phyloP scores from a whole-genome alignment of 1,140 invertebrate genomes.

The Rhynchophorus ferrugineus region DNA sequence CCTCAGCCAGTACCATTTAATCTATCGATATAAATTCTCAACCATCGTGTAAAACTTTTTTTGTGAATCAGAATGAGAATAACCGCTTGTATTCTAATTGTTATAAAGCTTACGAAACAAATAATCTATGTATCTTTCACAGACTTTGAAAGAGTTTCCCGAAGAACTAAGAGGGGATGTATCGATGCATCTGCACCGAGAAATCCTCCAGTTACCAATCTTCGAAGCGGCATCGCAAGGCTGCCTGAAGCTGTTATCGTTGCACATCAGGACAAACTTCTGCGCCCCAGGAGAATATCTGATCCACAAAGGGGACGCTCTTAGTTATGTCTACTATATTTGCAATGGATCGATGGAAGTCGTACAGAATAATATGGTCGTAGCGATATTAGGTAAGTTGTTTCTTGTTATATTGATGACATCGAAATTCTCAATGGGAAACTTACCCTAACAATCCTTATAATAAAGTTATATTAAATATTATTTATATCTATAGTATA shows the following conservation, averaged over 20 bases:
- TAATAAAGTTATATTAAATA: too few relatives aligned
- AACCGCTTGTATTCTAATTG: too few relatives aligned
- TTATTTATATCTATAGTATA: too few relatives aligned
- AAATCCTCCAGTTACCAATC: conserved; percentile 88
- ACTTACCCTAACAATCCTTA: neutral
- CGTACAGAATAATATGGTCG: conserved; percentile 95
- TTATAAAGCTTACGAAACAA: too few relatives aligned
- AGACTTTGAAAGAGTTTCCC: conserved; percentile 94
- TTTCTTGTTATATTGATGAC: too few relatives aligned
- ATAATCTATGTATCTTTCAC: too few relatives aligned
- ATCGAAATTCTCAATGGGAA: neutral
- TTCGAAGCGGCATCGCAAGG: conserved; percentile 86
- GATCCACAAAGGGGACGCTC: conserved; percentile 92
- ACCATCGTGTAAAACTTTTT: too few relatives aligned
- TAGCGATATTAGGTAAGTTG: conserved; percentile 93
- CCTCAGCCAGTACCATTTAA: too few relatives aligned
- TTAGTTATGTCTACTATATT: conserved; percentile 93
- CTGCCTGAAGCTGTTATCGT: conserved; percentile 81
- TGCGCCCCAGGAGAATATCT: conserved; percentile 95
- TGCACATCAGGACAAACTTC: conserved; percentile 87
- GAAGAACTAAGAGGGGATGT: conserved; percentile 92
- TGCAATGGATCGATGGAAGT: conserved; percentile 99
- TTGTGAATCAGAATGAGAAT: too few relatives aligned
- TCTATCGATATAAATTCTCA: too few relatives aligned
- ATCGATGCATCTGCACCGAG: conserved; percentile 89